Conservation (phyloP, 2,888 invertebrate genomes). For the Cheilosia urbana region DNA sequence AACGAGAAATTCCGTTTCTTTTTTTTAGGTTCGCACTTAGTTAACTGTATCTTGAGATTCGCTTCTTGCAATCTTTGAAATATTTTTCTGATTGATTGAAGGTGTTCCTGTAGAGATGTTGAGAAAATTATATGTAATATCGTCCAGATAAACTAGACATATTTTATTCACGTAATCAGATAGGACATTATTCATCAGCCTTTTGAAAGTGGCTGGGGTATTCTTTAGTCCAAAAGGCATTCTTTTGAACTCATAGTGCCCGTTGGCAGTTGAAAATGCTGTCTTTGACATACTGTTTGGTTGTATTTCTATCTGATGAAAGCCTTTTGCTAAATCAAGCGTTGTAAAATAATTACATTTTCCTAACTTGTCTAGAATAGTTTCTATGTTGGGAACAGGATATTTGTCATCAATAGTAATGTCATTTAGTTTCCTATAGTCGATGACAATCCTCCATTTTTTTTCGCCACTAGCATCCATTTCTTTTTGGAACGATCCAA, state of each 20-base stretch:
- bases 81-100: slow-evolving; percentile 55
- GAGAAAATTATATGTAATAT: slow-evolving; percentile 78
- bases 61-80: slow-evolving; percentile 74
- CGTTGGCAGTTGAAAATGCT: slow-evolving; percentile 76
- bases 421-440: neutral
- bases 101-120: slow-evolving; percentile 78
- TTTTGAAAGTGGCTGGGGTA: slow-evolving; percentile 73
- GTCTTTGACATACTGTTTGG: slow-evolving; percentile 73
- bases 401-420: slow-evolving; percentile 73
- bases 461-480: slow-evolving; percentile 9
- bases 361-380: slow-evolving; percentile 78
- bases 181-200: slow-evolving; percentile 77
- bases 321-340: slow-evolving; percentile 77
- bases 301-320: slow-evolving; percentile 77
- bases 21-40: slow-evolving; percentile 76
- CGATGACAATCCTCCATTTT: slow-evolving; percentile 28
- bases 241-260: slow-evolving; percentile 76
- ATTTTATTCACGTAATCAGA: slow-evolving; percentile 73
- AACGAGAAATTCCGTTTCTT: slow-evolving; percentile 78
- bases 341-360: slow-evolving; percentile 77
- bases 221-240: slow-evolving; percentile 77
- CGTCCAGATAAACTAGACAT: slow-evolving; percentile 79
- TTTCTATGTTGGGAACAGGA: slow-evolving; percentile 77
- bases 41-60: slow-evolving; percentile 77
- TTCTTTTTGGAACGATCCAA: slow-evolving; percentile 1